phyloP scores from a whole-genome alignment of 1,140 invertebrate species.

The Sweltsa coloradensis region DNA sequence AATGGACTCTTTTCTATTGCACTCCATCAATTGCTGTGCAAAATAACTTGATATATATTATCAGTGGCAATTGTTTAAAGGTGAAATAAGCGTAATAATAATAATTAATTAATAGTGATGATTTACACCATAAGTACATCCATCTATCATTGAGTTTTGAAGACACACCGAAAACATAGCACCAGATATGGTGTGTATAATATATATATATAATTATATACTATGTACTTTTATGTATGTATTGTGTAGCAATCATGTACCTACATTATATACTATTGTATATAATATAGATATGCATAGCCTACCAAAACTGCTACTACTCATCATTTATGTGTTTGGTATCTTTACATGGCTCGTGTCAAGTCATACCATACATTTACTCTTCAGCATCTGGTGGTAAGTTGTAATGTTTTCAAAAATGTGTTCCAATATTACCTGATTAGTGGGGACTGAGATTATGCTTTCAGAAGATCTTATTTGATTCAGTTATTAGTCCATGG shows the following conservation, averaged over 20 bases:
- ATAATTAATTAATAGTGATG: conserved; percentile 7
- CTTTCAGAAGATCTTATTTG: background rate
- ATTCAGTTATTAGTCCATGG: background rate
- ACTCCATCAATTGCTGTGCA: conserved; percentile 12
- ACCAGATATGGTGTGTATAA: background rate
- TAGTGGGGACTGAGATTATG: background rate
- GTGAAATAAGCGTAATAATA: conserved; percentile 10
- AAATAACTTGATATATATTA: conserved; percentile 4
- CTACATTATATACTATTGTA: too few species aligned
- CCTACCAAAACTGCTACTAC: background rate
- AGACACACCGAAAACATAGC: conserved; percentile 10
- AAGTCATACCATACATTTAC: conserved; percentile 3
- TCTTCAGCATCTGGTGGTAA: conserved; percentile 1
- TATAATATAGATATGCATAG: too few species aligned
- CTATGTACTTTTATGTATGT: too few species aligned
- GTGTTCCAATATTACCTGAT: conserved; percentile 6
- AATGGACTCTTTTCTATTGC: conserved; percentile 10
- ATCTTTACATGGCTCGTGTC: conserved; percentile 10
- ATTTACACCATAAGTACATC: background rate
- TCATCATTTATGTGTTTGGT: conserved; percentile 3
- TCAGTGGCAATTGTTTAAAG: conserved; percentile 13
- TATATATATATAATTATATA: conserved; percentile 1
- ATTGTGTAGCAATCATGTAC: too few species aligned
- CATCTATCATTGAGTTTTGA: conserved; percentile 7
- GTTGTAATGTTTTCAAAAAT: conserved; percentile 3